Evolutionary conservation across 1,140 invertebrate genomes (phyloP).

Genomic region (Metopolophium dirhodum): DNA sequence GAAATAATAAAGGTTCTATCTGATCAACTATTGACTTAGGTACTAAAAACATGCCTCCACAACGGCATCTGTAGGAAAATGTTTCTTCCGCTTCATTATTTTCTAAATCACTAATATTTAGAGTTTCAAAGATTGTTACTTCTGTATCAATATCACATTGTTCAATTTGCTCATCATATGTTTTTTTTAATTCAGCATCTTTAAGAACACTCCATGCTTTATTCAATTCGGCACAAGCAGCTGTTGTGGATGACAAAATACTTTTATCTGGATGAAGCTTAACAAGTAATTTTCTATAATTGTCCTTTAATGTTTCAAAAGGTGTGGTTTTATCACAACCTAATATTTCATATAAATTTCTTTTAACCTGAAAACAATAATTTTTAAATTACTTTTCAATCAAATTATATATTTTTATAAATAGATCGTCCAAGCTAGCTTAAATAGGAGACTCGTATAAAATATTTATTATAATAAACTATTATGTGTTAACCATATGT

Average conservation of each 20-base stretch:
- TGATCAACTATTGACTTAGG: conserved; percentile 10
- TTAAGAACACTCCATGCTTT: conserved; percentile 48
- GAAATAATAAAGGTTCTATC: conserved; percentile 17
- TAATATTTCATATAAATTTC: conserved; percentile 56
- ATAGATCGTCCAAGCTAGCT: background rate
- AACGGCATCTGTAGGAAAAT: conserved; percentile 48
- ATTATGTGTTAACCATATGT: background rate
- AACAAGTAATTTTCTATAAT: conserved; percentile 54
- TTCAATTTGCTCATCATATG: conserved; percentile 51
- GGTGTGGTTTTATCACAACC: conserved; percentile 48
- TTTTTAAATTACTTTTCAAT: too few species aligned
- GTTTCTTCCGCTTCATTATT: background rate
- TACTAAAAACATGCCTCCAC: conserved; percentile 49
- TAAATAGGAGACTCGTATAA: background rate
- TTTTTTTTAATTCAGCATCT: conserved; percentile 46
- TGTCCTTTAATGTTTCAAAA: conserved; percentile 49
- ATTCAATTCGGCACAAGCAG: conserved; percentile 41
- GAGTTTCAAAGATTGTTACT: conserved; percentile 52
- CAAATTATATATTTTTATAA: too few species aligned
- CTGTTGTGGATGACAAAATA: background rate
- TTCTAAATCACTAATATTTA: conserved; percentile 49
- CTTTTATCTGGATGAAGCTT: conserved; percentile 56
- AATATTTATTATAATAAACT: background rate
- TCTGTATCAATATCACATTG: conserved; percentile 43
- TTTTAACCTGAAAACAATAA: conserved; percentile 25